Evolutionary conservation across 2,113 vertebrate genomes (phyloP), one percentile per base, ranked within the genome.

Genomic region (Cromileptes altivelis): DNA sequence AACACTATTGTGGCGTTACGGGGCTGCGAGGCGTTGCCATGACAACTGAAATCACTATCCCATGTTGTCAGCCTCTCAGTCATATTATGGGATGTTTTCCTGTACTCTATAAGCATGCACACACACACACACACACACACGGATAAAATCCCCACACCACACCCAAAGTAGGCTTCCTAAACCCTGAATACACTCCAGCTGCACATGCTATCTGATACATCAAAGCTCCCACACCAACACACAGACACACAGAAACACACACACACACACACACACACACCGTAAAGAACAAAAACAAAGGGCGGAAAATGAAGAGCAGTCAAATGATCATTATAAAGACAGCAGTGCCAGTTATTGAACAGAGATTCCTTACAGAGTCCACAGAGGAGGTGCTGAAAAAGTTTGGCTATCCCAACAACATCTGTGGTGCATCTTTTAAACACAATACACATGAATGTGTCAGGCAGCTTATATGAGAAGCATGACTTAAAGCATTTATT

Each of bases 31-130:
- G 63, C 25, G 74, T 85, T 79, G 70, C 82, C 83, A 81, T 90
- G 75, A 58, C 10, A 5, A 88, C 84, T 47, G 65, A 78, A 85
- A 89, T 90, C 85, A 69, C 85, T 65, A 88, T 85, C 80, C 85
- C 55, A 58, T 87, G 87, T 82, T 90, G 87, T 91, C 79, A 78
- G 82, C 62, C 88, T 79, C 72, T 78, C 33, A 19, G 53, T 81
- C 30, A 21, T 82, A 86, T 87, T 88, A 89, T 87, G 73, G 78
- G 87, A 82, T 85, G 62, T 45, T 17, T 80, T 21, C 49, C 81
- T 83, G 30, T 47, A 0, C n/a, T 79, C 21, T 30, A 69, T 25
- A 78, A 53, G 12, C 49, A 64, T 50, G 55, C 53, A 42, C 49
- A 67, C 21, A 53, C 45, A 67, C 50, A 37, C 50, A 50, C 18